phyloP scores from a whole-genome alignment of 1,140 invertebrate species.

The Lycorma delicatula region DNA sequence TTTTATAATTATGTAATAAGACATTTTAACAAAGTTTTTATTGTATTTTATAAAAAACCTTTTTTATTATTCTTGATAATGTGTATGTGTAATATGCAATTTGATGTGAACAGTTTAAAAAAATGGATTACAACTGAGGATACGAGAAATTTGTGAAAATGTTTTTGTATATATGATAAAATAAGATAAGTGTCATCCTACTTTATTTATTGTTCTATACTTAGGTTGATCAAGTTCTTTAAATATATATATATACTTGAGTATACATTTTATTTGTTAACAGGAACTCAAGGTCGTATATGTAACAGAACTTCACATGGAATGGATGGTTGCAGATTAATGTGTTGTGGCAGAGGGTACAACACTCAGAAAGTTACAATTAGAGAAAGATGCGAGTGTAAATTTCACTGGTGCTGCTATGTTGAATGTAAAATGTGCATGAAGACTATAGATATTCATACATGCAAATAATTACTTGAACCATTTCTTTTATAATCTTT shows the following conservation, averaged over 20 bases:
- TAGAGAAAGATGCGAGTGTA: slow-evolving; percentile 76
- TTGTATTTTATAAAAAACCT: too few species aligned
- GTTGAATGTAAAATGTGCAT: slow-evolving; percentile 81
- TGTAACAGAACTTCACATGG: slow-evolving; percentile 80
- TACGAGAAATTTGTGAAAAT: too few species aligned
- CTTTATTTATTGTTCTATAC: not conserved
- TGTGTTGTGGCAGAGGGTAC: slow-evolving; percentile 92
- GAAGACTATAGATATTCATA: slow-evolving; percentile 70
- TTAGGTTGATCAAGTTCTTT: not conserved
- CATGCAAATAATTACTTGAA: slow-evolving; percentile 76
- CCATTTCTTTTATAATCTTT: slow-evolving; percentile 36
- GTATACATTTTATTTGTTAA: too few species aligned
- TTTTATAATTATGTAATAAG: too few species aligned
- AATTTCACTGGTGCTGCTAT: slow-evolving; percentile 88
- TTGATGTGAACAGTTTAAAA: too few species aligned
- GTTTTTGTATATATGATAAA: too few species aligned
- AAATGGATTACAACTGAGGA: too few species aligned
- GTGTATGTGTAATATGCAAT: too few species aligned
- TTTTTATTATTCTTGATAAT: too few species aligned
- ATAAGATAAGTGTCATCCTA: too few species aligned
- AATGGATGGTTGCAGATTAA: slow-evolving; percentile 77
- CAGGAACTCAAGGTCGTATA: slow-evolving; percentile 65
- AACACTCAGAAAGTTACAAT: slow-evolving; percentile 72
- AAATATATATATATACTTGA: too few species aligned
- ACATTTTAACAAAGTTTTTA: too few species aligned